These are phyloP conservation scores for Zoanthus gigantus DNA, from an alignment of 92 coral and sea anemone genomes.

Conservation along the genomic window DNA sequence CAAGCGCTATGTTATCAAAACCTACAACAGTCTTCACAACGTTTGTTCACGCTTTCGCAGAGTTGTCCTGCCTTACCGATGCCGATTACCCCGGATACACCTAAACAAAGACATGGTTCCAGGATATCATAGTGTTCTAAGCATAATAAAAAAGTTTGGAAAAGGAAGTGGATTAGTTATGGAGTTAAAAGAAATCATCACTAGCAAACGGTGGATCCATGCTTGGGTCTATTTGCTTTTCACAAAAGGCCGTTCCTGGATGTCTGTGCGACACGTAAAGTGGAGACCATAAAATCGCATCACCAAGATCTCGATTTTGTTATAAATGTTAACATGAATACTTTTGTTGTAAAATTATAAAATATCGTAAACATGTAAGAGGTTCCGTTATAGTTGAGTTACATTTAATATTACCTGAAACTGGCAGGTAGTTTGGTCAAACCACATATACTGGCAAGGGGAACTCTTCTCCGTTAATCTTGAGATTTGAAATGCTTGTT, in stretches of 20 bases:
- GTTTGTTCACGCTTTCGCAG: conserved; percentile 53
- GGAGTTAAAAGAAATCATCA: conserved; percentile 46
- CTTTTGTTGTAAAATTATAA: too few relatives aligned
- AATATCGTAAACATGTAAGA: too few relatives aligned
- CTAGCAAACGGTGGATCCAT: conserved; percentile 34
- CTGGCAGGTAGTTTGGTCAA: too few relatives aligned
- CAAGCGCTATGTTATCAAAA: conserved; percentile 27
- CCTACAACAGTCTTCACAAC: conserved; percentile 29
- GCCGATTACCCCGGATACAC: conserved; percentile 48
- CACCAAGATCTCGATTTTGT: neutral
- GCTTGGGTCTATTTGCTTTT: conserved; percentile 44
- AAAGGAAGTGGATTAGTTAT: conserved; percentile 47
- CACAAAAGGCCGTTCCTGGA: neutral
- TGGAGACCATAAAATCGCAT: too few relatives aligned
- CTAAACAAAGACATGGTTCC: conserved; percentile 44
- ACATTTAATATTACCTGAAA: too few relatives aligned
- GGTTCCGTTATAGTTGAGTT: too few relatives aligned
- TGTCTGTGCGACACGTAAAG: too few relatives aligned
- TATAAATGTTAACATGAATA: too few relatives aligned
- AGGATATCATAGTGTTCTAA: conserved; percentile 45
- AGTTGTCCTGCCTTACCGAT: conserved; percentile 28
- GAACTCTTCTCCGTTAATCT: too few relatives aligned
- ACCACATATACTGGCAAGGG: too few relatives aligned
- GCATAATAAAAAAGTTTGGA: conserved; percentile 39
- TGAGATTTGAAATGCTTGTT: too few relatives aligned